A percentile compares a stretch with the other conserved stretches of the same genome.
phyloP scores from a whole-genome alignment of 2,113 vertebrate species.

The Pterocles orientalis region DNA sequence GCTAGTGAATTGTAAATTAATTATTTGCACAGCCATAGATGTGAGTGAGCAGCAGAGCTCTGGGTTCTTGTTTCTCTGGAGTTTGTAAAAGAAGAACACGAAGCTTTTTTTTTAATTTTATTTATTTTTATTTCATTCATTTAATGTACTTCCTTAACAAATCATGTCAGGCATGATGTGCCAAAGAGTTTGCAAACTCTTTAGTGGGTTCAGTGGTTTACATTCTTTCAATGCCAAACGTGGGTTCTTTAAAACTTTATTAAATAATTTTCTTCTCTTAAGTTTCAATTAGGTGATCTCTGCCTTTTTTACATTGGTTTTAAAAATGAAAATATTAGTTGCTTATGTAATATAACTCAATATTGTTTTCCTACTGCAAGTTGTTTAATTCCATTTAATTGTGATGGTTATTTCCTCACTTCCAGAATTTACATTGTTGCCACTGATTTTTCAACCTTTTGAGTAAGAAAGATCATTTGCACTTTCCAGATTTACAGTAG shows the following conservation, averaged over 20 bases:
- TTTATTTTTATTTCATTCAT: background rate
- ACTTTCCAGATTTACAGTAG: background rate
- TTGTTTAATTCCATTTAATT: background rate
- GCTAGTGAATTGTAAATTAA: slow-evolving; percentile 27
- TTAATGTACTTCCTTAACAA: background rate
- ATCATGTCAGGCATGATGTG: background rate
- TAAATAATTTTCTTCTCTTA: background rate
- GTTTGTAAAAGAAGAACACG: background rate
- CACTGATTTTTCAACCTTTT: background rate
- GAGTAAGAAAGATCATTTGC: background rate
- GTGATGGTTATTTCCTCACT: background rate
- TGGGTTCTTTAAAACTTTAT: background rate
- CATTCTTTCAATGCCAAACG: background rate
- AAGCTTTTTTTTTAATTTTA: background rate
- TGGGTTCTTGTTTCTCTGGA: background rate
- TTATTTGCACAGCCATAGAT: background rate
- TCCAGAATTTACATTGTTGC: background rate
- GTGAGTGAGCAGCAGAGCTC: background rate
- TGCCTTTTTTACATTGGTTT: fast-evolving
- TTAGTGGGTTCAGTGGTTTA: background rate
- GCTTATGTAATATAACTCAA: background rate
- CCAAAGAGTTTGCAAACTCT: background rate
- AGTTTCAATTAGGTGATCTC: background rate
- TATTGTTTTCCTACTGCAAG: background rate
- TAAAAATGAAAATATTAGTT: background rate